Percentiles rank a stretch among this genome's conserved stretches.
Evolutionary conservation across 2,113 vertebrate species (phyloP).

Genomic region (Percina caprodes): DNA sequence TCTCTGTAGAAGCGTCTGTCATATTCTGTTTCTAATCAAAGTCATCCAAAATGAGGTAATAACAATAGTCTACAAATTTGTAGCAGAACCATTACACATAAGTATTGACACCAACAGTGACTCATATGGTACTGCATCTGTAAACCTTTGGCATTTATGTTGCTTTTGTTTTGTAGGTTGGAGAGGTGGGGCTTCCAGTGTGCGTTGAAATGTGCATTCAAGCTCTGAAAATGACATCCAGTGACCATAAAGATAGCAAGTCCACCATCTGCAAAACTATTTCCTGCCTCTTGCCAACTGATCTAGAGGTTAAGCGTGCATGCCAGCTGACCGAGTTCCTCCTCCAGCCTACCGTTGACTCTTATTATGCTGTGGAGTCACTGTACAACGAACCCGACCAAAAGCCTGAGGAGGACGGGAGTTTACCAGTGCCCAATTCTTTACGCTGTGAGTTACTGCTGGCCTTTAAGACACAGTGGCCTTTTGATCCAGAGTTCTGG

Average conservation of each 20-base stretch:
- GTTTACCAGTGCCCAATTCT: slow-evolving; percentile 97
- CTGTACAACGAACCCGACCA: slow-evolving; percentile 98
- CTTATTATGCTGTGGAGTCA: slow-evolving; percentile 98
- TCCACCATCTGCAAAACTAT: slow-evolving; percentile 99
- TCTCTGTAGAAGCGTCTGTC: slow-evolving; percentile 97
- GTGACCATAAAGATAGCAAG: slow-evolving; percentile 92
- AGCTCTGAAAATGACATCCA: slow-evolving; percentile 94
- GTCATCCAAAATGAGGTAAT: slow-evolving; percentile 99
- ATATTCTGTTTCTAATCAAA: slow-evolving; percentile 99
- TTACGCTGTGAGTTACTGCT: slow-evolving; percentile 97
- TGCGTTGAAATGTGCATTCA: slow-evolving; percentile 98
- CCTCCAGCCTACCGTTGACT: slow-evolving; percentile 96
- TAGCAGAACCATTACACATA: background rate
- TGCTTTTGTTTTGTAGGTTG: slow-evolving; percentile 83
- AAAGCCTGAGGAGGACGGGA: slow-evolving; percentile 97
- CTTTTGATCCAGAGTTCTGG: slow-evolving; percentile 99
- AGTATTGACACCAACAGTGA: background rate
- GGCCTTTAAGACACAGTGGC: slow-evolving; percentile 99
- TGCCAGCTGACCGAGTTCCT: slow-evolving; percentile 99
- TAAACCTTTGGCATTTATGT: slow-evolving; percentile 10
- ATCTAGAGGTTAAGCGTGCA: slow-evolving; percentile 97
- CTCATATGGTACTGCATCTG: background rate
- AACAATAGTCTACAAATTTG: background rate
- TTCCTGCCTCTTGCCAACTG: slow-evolving; percentile 96
- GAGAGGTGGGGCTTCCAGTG: slow-evolving; percentile 95